Base-by-base conservation (phyloP, 2,797 vertebrate genomes). In the Lutjanus campechanus region DNA sequence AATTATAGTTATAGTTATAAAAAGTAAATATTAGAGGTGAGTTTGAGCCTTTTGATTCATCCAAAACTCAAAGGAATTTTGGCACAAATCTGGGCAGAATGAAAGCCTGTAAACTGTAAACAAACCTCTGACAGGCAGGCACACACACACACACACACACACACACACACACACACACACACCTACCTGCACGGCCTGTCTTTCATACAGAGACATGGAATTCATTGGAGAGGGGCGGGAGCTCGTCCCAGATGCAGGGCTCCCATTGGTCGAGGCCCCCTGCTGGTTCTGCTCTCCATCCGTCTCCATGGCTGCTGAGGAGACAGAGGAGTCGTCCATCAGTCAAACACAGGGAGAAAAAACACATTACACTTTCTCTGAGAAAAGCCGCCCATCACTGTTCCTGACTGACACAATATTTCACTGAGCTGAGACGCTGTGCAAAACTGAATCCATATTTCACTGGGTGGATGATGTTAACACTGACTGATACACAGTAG, bases 161-260 rank as follows among this genome's bases (percentile, higher is more conserved):
- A 40, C 53, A 60, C 17, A 63, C 58, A 69, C 74, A 68, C 40
- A 66, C 49, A 43, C 36, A 71, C 58, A 82, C 46, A 47, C 67
- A 72, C 90, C 84, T 78, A 99, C 98, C 97, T 99, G 98, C 2
- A 99, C 98, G 0, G 98, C 98, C 76, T 99, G 98, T 41, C 98
- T 95, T 86, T 99, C 98, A 56, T 99, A 99, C 47, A 98, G 96
- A 67, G 98, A 98, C 98, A 99, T 99, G 70, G 98, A 98, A 0
- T 97, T 97, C 88, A 99, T 99, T 22, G 97, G 96, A 15, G 95
- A 94, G 77, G 97, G 96, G 69, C 98, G 97, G 84, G 97, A 93
- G 90, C 96, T 96, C 61, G 96, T 93, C 87, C 97, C 97, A 5
- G 98, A 97, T 7, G 96, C 79, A 58, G 97, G 87, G 83, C 93